These are phyloP conservation scores for Thaleichthys pacificus DNA, from an alignment of 2,797 vertebrate genomes.

Conservation along the genomic window DNA sequence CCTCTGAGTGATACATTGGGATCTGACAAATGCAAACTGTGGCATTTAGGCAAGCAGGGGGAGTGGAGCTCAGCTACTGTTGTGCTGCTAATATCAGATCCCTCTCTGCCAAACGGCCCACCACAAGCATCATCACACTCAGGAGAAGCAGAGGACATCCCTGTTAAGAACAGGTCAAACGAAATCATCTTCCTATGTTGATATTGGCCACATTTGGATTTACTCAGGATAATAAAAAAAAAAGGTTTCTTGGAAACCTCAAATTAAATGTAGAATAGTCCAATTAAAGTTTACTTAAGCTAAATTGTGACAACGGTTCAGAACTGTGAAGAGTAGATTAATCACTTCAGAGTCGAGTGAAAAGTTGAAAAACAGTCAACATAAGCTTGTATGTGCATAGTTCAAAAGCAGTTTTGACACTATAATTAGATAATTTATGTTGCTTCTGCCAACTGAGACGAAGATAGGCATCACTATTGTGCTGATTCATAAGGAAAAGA, in stretches of 20 bases:
- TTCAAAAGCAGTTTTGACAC: constrained; percentile 71
- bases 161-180: constrained; percentile 14
- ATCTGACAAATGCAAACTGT: constrained; percentile 80
- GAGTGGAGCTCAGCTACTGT: constrained; percentile 73
- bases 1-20: constrained; percentile 79
- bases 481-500: constrained; percentile 73
- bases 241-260: not conserved
- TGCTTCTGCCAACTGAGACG: constrained; percentile 58
- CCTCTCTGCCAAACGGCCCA: constrained; percentile 67
- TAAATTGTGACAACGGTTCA: constrained; percentile 21
- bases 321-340: constrained; percentile 41
- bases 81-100: constrained; percentile 59
- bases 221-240: not conserved
- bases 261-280: constrained; percentile 11
- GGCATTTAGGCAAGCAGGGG: constrained; percentile 77
- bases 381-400: constrained; percentile 42
- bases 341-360: constrained; percentile 54
- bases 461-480: constrained; percentile 59
- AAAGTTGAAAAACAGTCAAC: constrained; percentile 48
- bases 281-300: not conserved
- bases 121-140: constrained; percentile 57
- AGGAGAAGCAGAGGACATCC: constrained; percentile 16
- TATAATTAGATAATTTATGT: constrained; percentile 78
- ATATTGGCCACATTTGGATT: not conserved
- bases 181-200: too few species aligned